Conservation (phyloP, 2,797 vertebrate genomes). For the Aplochiton taeniatus region DNA sequence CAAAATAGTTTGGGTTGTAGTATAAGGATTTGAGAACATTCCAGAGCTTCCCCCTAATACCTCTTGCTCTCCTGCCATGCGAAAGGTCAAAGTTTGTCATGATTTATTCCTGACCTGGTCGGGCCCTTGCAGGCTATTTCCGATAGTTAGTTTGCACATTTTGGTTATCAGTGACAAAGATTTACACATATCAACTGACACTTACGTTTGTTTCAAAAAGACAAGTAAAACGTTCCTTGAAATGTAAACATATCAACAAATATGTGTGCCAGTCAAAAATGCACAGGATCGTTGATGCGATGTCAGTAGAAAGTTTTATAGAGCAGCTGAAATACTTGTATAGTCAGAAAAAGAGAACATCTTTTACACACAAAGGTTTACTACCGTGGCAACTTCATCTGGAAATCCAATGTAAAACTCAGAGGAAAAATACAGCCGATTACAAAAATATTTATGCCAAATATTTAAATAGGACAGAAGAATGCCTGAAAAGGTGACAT, state of each 20-base stretch:
- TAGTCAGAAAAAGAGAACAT: no score
- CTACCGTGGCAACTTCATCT: no score
- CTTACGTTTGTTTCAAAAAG: neutral
- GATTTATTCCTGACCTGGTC: slow-evolving; percentile 24
- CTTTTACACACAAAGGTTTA: no score
- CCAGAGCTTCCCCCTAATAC: slow-evolving; percentile 25
- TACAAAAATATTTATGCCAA: no score
- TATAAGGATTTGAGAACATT: slow-evolving; percentile 18
- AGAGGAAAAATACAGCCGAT: no score
- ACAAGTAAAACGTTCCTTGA: neutral
- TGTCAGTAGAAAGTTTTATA: no score
- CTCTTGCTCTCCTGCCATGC: slow-evolving; percentile 3
- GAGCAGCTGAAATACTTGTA: no score
- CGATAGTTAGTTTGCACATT: slow-evolving; percentile 11
- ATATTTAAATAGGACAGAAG: no score
- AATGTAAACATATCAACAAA: neutral
- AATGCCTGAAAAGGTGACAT: no score
- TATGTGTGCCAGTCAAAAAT: no score
- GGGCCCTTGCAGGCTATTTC: slow-evolving; percentile 19
- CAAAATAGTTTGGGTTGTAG: slow-evolving; percentile 5
- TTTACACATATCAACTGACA: neutral
- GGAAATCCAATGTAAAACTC: no score
- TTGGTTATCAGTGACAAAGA: neutral
- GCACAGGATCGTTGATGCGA: no score
- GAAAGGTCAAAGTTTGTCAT: slow-evolving; percentile 23